Base-by-base conservation (phyloP, 2,797 vertebrate species). In the Pseudochaenichthys georgianus region DNA sequence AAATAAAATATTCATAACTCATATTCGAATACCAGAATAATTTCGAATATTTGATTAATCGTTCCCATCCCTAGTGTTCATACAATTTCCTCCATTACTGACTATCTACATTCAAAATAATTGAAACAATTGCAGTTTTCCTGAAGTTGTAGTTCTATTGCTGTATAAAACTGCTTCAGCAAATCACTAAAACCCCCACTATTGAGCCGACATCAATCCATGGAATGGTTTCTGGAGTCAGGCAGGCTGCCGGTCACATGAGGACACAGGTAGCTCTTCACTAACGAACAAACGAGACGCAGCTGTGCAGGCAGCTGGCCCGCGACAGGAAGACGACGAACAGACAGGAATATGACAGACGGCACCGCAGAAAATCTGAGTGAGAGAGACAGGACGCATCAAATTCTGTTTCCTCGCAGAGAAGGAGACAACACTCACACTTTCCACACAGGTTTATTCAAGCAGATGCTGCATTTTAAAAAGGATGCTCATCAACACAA, bases 381-480 rank as follows among this genome's bases (percentile, higher is more conserved):
- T 38, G 3, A 38, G 10, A 57, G 50, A 52, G 10, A 0, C 5
- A 13, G 50, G 50, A 52, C 19, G 19, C 48, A 51, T 51, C 17
- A 21, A 5, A 5, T 0, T 51, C 48, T 51, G 48, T 19, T 51
- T 51, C 48, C 34, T 38, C 34, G 34, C 34, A 38, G 34, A 9
- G 34, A 38, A 38, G 13, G 63, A 34, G 64, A 59, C 53, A 2
- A 12, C 28, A 45, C 21, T 62, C 52, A 80, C 70, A 63, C 13
- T 75, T 85, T 75, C 71, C 77, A 84, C 86, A 82, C 80, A 52
- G 60, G 59, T 93, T 91, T 88, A 90, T 89, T 91, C 46, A 71
- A 21, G 9, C 52, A 84, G 47, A 69, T 12, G 41, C 82, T 83
- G 62, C 75, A 75, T 81, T 85, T 80, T 57, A 82, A 34, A 34